Evolutionary conservation across 2,113 vertebrate species (phyloP), one percentile per base, ranked within the genome.

Genomic region (Neodontobutis hainanensis): DNA sequence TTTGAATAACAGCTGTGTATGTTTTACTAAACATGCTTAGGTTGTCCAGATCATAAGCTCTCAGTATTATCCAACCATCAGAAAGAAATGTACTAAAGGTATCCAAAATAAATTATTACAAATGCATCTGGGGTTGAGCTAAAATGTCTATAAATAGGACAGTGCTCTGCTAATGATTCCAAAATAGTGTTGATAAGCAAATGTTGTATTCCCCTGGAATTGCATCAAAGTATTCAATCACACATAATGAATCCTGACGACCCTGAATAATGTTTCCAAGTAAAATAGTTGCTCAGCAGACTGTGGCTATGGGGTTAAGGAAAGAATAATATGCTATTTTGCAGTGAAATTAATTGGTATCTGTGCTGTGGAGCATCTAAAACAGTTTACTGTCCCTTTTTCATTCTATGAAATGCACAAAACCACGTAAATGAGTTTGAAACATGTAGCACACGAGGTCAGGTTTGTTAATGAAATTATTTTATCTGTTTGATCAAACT

Each of bases 201-300:
- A 88, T 81, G 67, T 78, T 75, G 70, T 76, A 88, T 90, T 89
- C 86, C 85, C 81, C 55, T 85, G 89, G 87, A 86, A 88, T 73
- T 32, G 70, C 82, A 88, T 89, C 85, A 90, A 91, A 90, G 84
- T 68, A 32, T 70, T 78, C 71, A 83, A 84, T 85, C 82, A 84
- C 61, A 74, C 64, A 68, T 80, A 85, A 90, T 72, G 53, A 82
- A 85, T 74, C 67, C 53, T 48, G 61, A 70, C 5, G 56, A 70
- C 87, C 83, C 86, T 85, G 86, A 88, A 83, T 15, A 5, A 58
- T 74, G 65, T 79, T 82, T 68, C 11, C 50, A 49, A 81, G 76
- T 51, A 57, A 11, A 68, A 77, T 81, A 5, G 12, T 42, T 65
- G 62, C 55, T 9, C 38, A 74, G 50, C 8, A 67, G 36, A 46